These are phyloP conservation scores for Tachysurus vachellii DNA, from an alignment of 2,113 vertebrate genomes.

Conservation along the genomic window DNA sequence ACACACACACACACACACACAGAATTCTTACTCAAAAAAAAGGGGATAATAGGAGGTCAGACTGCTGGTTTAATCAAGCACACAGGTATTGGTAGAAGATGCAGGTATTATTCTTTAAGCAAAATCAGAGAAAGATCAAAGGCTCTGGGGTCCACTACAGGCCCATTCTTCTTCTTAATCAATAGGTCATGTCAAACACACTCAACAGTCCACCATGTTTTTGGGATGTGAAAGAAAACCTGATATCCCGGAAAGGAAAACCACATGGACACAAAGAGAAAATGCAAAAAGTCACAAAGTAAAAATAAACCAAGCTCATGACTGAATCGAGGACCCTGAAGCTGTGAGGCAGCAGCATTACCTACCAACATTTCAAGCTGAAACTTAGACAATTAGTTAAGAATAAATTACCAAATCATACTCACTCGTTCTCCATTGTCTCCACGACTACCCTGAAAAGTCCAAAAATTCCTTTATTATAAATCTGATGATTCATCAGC, in stretches of 20 bases:
- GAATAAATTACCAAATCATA: slow-evolving; percentile 23
- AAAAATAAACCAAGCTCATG: not conserved
- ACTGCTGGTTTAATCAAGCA: too few species aligned
- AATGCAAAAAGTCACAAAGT: not conserved
- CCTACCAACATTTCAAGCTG: not conserved
- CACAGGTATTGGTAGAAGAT: slow-evolving; percentile 36
- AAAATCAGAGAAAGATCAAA: slow-evolving; percentile 32
- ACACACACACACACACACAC: too few species aligned
- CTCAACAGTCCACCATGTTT: not conserved
- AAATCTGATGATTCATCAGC: not conserved
- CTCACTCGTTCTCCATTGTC: slow-evolving; percentile 71
- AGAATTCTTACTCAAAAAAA: too few species aligned
- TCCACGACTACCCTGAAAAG: slow-evolving; percentile 70
- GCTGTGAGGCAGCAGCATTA: not conserved
- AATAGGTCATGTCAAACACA: not conserved
- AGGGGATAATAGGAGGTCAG: too few species aligned
- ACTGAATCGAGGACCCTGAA: not conserved
- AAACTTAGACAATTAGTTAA: too few species aligned
- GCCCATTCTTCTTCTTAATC: not conserved
- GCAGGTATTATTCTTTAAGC: slow-evolving; percentile 27
- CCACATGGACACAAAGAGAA: not conserved
- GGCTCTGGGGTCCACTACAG: not conserved
- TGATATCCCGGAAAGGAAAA: not conserved
- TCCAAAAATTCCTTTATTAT: slow-evolving; percentile 16
- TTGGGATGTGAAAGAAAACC: not conserved